These are phyloP conservation scores for Triplophysa dalaica DNA, from an alignment of 2,113 vertebrate genomes.

Conservation along the genomic window DNA sequence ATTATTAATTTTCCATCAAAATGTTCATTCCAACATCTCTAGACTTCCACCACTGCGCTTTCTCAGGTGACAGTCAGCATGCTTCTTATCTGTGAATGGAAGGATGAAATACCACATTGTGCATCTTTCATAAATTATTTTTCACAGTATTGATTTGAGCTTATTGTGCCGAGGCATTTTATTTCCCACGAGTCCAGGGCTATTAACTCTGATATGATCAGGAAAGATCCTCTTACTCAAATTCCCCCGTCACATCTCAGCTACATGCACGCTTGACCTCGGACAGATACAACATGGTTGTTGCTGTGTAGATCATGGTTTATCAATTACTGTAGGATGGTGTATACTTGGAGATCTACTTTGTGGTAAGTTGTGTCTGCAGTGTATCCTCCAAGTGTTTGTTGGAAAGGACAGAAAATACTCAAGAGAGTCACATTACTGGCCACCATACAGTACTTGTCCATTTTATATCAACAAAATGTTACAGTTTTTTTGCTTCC, in stretches of 20 bases:
- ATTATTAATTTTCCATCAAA: slow-evolving; percentile 1
- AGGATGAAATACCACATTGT: slow-evolving; percentile 72
- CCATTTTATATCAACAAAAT: background rate
- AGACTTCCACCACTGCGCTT: slow-evolving; percentile 52
- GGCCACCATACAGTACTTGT: background rate
- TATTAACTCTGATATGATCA: slow-evolving; percentile 63
- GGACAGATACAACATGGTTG: slow-evolving; percentile 52
- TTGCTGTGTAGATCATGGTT: slow-evolving; percentile 44
- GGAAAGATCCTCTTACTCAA: slow-evolving; percentile 54
- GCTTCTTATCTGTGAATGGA: slow-evolving; percentile 65
- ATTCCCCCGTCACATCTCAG: slow-evolving; percentile 50
- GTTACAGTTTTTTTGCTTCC: background rate
- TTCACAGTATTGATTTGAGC: slow-evolving; percentile 75
- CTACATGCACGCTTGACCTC: slow-evolving; percentile 54
- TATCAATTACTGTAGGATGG: slow-evolving; percentile 21
- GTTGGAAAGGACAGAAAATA: background rate
- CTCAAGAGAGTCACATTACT: slow-evolving; percentile 1
- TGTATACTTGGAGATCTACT: background rate
- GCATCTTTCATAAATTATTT: slow-evolving; percentile 77
- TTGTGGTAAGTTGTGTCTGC: background rate
- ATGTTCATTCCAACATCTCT: slow-evolving; percentile 18
- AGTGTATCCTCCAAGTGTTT: background rate
- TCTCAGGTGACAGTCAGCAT: slow-evolving; percentile 69
- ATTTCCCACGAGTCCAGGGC: slow-evolving; percentile 68
- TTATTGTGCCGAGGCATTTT: slow-evolving; percentile 67